Evolutionary conservation across 2,113 vertebrate genomes (phyloP), one percentile per base, ranked within the genome.

Genomic region (Pelmatolapia mariae): DNA sequence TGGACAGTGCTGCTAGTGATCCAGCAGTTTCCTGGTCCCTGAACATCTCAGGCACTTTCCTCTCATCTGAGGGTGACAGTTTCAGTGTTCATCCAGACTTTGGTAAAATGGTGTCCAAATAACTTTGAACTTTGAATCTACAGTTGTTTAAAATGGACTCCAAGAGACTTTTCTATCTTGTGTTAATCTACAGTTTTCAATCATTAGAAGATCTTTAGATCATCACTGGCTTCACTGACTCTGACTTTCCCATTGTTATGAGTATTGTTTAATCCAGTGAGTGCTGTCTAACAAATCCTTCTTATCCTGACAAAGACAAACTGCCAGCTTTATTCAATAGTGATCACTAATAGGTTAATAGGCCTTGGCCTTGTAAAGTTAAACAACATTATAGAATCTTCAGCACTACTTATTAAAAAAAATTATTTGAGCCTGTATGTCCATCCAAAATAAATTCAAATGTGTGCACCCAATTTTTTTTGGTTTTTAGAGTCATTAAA

Each of bases 301-400:
- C 36, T 16, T 71, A 71, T 71, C n/a, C 66, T 16, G 66, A 40
- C n/a, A 71, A 71, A 71, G 66, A 43, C 38, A 73, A 73, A 73
- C 40, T 73, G 13, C 22, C 38, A 68, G 36, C 7, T 68, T 22
- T 68, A 11, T 45, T 29, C 40, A 1, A 29, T 47, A 26, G 15
- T 47, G 22, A 47, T 76, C 40, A 47, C 0, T 47, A 0, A 19
- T 45, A 29, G 9, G 22, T 26, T 76, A 76, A 76, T 10, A 18
- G 24, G 9, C 68, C 5, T 73, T 10, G 5, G 8, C 3, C 66
- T 76, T 47, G 68, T 47, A 10, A 18, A 76, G 3, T 11, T 47
- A 29, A 26, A 73, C 40, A 7, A 76, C 40, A 29, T 47, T 26
- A 10, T 29, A 76, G 40, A 47, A 47, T 10, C 38, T 76, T 47